Percentiles rank a stretch among this genome's conserved stretches.
Evolutionary conservation across 2,797 vertebrate species (phyloP).

Genomic region (Potorous gilbertii): DNA sequence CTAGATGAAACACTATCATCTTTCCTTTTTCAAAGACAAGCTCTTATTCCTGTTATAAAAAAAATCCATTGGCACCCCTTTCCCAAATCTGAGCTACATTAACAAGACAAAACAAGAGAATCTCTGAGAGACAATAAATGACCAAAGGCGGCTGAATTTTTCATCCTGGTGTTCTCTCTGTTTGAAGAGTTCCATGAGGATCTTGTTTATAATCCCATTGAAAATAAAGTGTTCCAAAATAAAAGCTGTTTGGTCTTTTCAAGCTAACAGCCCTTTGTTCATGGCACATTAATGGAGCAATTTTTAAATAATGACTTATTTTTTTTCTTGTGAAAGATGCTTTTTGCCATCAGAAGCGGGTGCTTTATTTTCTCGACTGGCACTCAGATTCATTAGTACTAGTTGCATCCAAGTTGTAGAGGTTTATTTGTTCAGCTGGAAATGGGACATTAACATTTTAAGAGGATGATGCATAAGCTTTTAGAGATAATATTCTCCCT

Average conservation of each 20-base stretch:
- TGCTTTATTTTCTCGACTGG: constrained; percentile 77
- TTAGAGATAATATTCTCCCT: constrained; percentile 82
- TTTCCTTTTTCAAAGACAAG: background rate
- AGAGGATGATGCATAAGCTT: constrained; percentile 82
- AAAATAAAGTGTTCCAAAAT: constrained; percentile 78
- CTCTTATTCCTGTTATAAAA: background rate
- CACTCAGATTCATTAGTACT: constrained; percentile 81
- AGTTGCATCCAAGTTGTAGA: constrained; percentile 78
- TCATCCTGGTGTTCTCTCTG: constrained; percentile 49
- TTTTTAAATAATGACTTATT: constrained; percentile 84
- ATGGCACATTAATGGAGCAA: constrained; percentile 75
- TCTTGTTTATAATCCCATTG: constrained; percentile 79
- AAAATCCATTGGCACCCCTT: background rate
- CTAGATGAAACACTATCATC: background rate
- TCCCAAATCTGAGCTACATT: constrained; percentile 18
- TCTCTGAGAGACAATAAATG: constrained; percentile 32
- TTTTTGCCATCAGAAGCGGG: constrained; percentile 71
- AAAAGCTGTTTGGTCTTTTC: constrained; percentile 81
- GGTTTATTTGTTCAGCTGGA: constrained; percentile 83
- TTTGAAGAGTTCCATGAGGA: constrained; percentile 71
- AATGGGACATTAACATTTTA: constrained; percentile 85
- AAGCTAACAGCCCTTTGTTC: constrained; percentile 79
- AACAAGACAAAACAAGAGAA: constrained; percentile 52
- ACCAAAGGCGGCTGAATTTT: constrained; percentile 62
- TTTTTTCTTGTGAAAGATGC: constrained; percentile 75